Base-by-base conservation (phyloP, 2,113 vertebrate species). In the Sceloporus tristichus region DNA sequence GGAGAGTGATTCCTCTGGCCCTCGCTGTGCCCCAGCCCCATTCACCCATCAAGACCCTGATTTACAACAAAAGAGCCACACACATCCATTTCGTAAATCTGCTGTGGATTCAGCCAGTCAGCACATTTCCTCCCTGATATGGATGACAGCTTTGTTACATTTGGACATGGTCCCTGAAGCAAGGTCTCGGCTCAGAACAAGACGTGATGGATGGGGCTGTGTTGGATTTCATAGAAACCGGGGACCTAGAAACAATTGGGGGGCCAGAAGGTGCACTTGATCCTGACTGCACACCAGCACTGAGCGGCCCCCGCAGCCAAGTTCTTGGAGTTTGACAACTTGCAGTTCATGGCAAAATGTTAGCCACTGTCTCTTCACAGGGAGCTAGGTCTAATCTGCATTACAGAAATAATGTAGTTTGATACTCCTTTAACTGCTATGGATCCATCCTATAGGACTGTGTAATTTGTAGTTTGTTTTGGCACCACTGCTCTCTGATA, bases 21-120 rank as follows among this genome's bases (percentile, higher is more conserved):
- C 56, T 86, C 40, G 66, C 75, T 13, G 78, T 48, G n/a, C 40
- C 16, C 27, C 7, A 25, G 84, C 27, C 84, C 56, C 56, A 77
- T 77, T 77, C 84, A 3, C 71, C 48, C 54, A 74, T 85, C 84
- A 76, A 40, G 73, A n/a, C 54, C 70, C 84, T 77, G 73, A 77
- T 85, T 85, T 85, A 85, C 73, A 21, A 1, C 16, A 10, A 65
- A 23, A 65, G 73, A 77, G 84, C 56, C 73, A 29, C 54, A 65
- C 34, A 65, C 34, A 29, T 85, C 73, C 56, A n/a, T 78, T 85
- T 40, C 27, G 38, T 85, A 85, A 77, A 85, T 77, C 84, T 85
- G 38, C 84, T 78, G 34, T 21, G 84, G 73, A 78, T 48, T 66
- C 75, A 66, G 75, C 56, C 73, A 66, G 84, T 85, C 84, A 85